Evolutionary conservation across 2,113 vertebrate species (phyloP), one percentile per base, ranked within the genome.

Genomic region (Clupea harengus): DNA sequence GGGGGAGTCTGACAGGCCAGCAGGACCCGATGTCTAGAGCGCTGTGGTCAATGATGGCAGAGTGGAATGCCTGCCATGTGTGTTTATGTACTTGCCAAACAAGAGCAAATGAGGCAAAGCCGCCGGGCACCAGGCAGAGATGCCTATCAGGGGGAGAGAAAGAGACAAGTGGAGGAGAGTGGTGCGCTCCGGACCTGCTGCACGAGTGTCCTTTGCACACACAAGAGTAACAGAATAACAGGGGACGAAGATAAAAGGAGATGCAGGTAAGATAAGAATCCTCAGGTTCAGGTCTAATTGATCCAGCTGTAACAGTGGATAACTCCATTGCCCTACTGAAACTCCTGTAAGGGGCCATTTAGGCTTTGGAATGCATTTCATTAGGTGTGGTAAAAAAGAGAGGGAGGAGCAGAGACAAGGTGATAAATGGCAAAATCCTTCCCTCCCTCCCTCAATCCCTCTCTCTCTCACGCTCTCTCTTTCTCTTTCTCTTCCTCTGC

Each of bases 401-500:
- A 64, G 60, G 60, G 60, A 25, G 22, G 7, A 25, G n/a, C 20
- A 10, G 57, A 60, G 57, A 25, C 2, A 64, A 9, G 60, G 60
- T 67, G 6, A 28, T 67, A 67, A 28, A 67, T 67, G 8, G 6
- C 1, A 28, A 25, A 11, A 25, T 28, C 54, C 17, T n/a, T n/a
- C 54, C 54, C 54, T 60, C 20, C 54, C 20, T 60, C 54, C 54
- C 20, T 60, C 54, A 5, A 9, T 60, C 54, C 20, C 20, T 60
- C 17, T 60, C 20, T 13, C 15, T 82, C 25, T 50, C 45, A 4
- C 20, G 0, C 22, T 50, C 18, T 22, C 9, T 60, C 15, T 83
- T n/a, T 28, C 32, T 2, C 90, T 90, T 8, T 82, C 25, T 25
- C n/a, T 90, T 9, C 52, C 25, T 15, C 25, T n/a, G 0, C n/a